Base-by-base conservation (phyloP, 2,797 vertebrate genomes). In the Botia almorhae region DNA sequence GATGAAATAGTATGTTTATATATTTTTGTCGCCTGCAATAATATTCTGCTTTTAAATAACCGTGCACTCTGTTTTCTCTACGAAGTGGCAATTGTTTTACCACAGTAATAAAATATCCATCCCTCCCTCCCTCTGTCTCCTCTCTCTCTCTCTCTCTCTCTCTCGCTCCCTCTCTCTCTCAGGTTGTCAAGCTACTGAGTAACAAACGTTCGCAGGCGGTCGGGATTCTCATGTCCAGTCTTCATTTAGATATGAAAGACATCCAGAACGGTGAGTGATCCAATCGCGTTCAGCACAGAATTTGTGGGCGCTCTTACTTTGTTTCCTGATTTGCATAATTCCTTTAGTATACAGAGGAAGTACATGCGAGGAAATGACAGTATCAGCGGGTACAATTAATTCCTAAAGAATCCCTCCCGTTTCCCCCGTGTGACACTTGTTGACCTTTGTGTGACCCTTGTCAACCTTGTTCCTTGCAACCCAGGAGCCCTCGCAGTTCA, bases 171-270 rank as follows among this genome's bases (percentile, higher is more conserved):
- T 39, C 23, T 48, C 68, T 74, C 13, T 64, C 53, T 58, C 55
- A 99, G 98, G 96, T 99, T 88, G 94, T 96, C 89, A 99, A 99
- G 90, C 91, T 99, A 80, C 89, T 99, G 90, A 98, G 92, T 92
- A 98, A 97, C 94, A 99, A 99, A 91, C 96, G 98, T 82, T 99
- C 98, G 7, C 98, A 99, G 91, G 97, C 97, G 36, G 98, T 99
- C 72, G 98, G 98, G 68, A 99, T 99, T 91, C 91, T 99, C 83
- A 99, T 99, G 98, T 99, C 98, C 86, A 99, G 97, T 85, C 96
- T 99, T 88, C 98, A 99, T 87, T 93, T 99, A 86, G 97, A 99
- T 81, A 99, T 99, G 98, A 99, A 92, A 90, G 98, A 99, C 89
- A 99, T 99, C 89, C 96, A 96, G 6, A 95, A 97, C 82, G 96